Evolutionary conservation across 92 coral and sea anemone species (phyloP), one percentile per base, ranked within the genome.

Genomic region (Hydrozoanthus gracilis): DNA sequence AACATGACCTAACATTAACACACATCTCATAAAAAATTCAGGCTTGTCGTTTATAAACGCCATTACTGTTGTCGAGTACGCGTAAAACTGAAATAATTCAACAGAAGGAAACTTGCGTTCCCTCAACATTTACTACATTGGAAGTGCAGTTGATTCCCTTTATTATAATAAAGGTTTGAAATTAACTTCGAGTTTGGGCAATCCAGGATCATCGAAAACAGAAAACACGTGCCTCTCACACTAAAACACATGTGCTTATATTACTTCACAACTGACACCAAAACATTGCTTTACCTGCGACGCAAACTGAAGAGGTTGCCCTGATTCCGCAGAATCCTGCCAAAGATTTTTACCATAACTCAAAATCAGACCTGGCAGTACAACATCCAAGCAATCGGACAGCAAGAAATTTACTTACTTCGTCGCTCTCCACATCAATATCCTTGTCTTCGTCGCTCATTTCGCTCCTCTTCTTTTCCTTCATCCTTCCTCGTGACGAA

Each of bases 401-500:
- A 60, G 72, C 56, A 68, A 71, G 50, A 70, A 75, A 77, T 27
- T 16, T 73, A 87, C 88, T 88, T 89, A 96, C 99, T 92, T 96
- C 99, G 90, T 96, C 99, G 88, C 98, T 95, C 93, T 96, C 99
- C 71, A 96, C 93, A 82, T 96, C 99, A 20, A 96, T 90, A 79
- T 96, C 98, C 79, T 93, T 93, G 69, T 95, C 98, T 83, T 96
- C 99, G 93, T 95, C 98, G 90, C 98, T 96, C 98, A 95, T 95
- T 89, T 88, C 90, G 67, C 48, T 86, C 58, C 64, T 82, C 89
- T 90, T 92, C 62, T 82, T 84, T 69, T 90, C 90, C 92, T 91
- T 86, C 91, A 83, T 88, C 73, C 89, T 89, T 88, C 93, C 97
- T 94, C 95, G 95, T 94, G 97, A 94, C 94, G 89, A 76, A 50